phyloP scores from a whole-genome alignment of 2,797 vertebrate species.

The Babyrousa celebensis region DNA sequence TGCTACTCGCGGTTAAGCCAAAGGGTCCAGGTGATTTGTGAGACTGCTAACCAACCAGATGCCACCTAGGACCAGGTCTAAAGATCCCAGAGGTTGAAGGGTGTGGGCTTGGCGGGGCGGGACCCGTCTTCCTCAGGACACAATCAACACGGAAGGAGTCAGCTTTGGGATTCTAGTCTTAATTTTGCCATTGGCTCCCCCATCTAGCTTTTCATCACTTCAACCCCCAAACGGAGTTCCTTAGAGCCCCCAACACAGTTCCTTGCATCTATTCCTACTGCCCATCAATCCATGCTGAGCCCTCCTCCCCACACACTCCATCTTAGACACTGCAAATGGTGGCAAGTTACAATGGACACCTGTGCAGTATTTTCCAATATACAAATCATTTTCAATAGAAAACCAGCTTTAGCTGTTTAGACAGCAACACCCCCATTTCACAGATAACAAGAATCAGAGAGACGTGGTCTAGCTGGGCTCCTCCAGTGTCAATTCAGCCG shows the following conservation, averaged over 20 bases:
- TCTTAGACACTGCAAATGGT: not conserved
- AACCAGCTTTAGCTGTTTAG: not conserved
- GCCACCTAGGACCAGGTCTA: not conserved
- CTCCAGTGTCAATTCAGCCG: not conserved
- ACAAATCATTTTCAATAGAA: not conserved
- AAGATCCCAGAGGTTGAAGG: not conserved
- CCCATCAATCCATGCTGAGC: accelerated
- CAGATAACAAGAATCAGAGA: not conserved
- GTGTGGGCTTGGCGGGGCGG: accelerated
- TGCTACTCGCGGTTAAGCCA: accelerated
- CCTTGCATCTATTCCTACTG: accelerated
- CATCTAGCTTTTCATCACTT: not conserved
- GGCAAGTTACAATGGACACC: not conserved
- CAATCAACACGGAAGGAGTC: not conserved
- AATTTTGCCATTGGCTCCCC: no score
- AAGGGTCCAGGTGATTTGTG: not conserved
- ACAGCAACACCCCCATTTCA: not conserved
- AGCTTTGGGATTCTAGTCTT: not conserved
- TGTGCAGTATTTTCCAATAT: not conserved
- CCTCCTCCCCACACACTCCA: accelerated
- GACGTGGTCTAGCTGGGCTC: not conserved
- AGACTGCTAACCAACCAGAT: not conserved
- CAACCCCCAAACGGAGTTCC: not conserved
- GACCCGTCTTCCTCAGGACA: not conserved
- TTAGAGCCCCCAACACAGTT: accelerated